Conservation (phyloP, 2,113 vertebrate species). For the Myocastor coypus region DNA sequence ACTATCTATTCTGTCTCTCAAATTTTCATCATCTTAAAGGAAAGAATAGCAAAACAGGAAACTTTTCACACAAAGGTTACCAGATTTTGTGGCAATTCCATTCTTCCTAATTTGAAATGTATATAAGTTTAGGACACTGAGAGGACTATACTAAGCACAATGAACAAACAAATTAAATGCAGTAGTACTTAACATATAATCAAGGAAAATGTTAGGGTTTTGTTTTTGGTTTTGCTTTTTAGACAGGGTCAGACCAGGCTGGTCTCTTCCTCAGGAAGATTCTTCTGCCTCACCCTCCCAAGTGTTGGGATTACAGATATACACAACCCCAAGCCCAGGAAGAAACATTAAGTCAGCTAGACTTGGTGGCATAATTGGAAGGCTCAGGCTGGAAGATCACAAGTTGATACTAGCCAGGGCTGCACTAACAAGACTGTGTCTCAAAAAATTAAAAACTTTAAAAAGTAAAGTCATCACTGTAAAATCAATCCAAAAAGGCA, state of each 20-base stretch:
- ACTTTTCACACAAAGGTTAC: neutral
- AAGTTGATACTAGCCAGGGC: neutral
- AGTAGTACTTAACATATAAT: neutral
- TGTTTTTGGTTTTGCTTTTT: neutral
- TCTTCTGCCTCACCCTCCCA: neutral
- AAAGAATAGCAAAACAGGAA: neutral
- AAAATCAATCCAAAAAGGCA: neutral
- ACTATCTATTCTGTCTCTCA: neutral
- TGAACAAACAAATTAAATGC: neutral
- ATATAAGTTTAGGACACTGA: neutral
- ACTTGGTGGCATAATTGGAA: neutral
- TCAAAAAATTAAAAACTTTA: neutral
- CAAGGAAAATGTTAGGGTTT: neutral
- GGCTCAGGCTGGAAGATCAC: neutral
- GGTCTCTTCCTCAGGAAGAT: neutral
- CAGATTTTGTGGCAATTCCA: neutral
- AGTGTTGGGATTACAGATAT: neutral
- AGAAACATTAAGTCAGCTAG: neutral
- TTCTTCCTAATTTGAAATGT: neutral
- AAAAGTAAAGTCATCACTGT: neutral
- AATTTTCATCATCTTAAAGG: conserved; percentile 8
- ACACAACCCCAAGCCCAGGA: neutral
- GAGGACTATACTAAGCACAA: neutral
- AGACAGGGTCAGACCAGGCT: neutral
- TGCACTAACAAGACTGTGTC: neutral